phyloP scores from a whole-genome alignment of 2,888 invertebrate genomes.

The Lymantria dispar region DNA sequence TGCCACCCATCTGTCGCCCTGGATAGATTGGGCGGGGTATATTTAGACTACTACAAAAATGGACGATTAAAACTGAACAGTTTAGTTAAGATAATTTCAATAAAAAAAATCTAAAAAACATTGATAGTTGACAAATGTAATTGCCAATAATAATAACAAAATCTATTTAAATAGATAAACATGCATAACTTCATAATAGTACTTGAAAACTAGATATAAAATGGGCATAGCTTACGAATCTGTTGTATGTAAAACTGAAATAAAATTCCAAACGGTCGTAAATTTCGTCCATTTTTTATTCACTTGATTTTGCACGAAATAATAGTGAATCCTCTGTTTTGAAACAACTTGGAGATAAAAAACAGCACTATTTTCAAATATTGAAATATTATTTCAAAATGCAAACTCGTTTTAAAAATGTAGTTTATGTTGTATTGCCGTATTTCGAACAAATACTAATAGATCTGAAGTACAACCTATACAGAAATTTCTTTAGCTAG shows the following conservation, averaged over 20 bases:
- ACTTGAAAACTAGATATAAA: too few relatives aligned
- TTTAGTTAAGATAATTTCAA: too few relatives aligned
- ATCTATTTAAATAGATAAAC: too few relatives aligned
- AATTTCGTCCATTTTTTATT: conserved; percentile 4
- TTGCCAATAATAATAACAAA: too few relatives aligned
- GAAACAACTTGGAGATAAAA: not conserved
- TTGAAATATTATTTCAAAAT: conserved; percentile 5
- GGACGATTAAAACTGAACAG: too few relatives aligned
- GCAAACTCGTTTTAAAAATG: not conserved
- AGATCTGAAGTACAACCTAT: not conserved
- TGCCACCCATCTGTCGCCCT: too few relatives aligned
- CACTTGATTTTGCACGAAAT: conserved; percentile 3
- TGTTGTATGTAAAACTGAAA: conserved; percentile 1
- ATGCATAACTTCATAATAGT: too few relatives aligned
- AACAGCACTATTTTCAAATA: conserved; percentile 1
- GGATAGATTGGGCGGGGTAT: too few relatives aligned
- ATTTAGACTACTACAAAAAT: too few relatives aligned
- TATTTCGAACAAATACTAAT: not conserved
- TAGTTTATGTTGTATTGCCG: not conserved
- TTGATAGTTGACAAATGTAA: too few relatives aligned
- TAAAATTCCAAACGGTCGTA: conserved; percentile 3
- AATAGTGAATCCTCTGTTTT: not conserved
- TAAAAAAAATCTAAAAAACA: too few relatives aligned
- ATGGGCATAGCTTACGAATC: not conserved
- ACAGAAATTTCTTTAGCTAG: conserved; percentile 8